phyloP scores from a whole-genome alignment of 2,888 invertebrate genomes.

The Cenopis cana region DNA sequence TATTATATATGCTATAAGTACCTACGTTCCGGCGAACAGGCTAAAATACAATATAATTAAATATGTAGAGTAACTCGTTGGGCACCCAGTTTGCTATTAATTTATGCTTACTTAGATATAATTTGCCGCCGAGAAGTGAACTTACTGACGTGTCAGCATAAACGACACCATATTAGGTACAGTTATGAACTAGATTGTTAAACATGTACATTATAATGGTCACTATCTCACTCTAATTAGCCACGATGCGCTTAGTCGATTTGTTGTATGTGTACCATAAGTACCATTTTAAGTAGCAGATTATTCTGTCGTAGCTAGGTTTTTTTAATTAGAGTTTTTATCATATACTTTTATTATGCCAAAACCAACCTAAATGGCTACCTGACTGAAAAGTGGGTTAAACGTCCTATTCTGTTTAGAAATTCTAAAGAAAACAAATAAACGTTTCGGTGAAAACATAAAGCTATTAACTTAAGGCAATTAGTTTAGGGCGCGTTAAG shows the following conservation, averaged over 20 bases:
- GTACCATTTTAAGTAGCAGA: not conserved
- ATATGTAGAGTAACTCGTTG: conserved; percentile 32
- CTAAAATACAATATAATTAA: conserved; percentile 30
- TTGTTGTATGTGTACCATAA: not conserved
- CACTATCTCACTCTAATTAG: conserved; percentile 22
- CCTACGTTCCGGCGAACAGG: conserved; percentile 1
- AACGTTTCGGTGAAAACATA: conserved; percentile 17
- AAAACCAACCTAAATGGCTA: not conserved
- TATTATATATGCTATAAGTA: conserved; percentile 1
- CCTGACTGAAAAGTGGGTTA: not conserved
- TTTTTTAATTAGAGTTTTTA: not conserved
- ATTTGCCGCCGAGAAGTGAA: conserved; percentile 37
- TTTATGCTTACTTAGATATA: conserved; percentile 39
- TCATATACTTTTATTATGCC: not conserved
- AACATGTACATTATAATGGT: conserved; percentile 29
- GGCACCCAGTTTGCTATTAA: conserved; percentile 29
- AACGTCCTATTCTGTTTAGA: not conserved
- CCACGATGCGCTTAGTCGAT: not conserved
- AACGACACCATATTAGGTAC: conserved; percentile 38
- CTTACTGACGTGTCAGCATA: conserved; percentile 32
- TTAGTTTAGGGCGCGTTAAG: conserved; percentile 39
- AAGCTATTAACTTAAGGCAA: conserved; percentile 38
- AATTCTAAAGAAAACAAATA: not conserved
- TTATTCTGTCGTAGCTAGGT: not conserved
- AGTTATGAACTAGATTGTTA: conserved; percentile 37